phyloP scores from a whole-genome alignment of 2,113 vertebrate species.

The Dascyllus trimaculatus region DNA sequence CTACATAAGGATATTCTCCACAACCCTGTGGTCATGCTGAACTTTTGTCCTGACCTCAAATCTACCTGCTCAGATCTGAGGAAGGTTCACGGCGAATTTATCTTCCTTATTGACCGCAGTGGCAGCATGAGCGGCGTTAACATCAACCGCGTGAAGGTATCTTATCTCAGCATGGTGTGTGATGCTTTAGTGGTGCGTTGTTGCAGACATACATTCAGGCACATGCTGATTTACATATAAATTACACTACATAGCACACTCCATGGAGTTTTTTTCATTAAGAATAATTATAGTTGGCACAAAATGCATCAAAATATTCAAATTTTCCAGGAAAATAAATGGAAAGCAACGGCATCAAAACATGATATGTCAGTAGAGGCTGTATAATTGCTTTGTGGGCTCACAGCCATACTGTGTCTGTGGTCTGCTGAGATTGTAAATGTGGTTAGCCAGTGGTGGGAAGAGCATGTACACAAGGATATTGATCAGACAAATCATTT shows the following conservation, averaged over 20 bases:
- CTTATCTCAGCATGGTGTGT: not conserved
- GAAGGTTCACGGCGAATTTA: constrained; percentile 91
- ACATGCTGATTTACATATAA: constrained; percentile 22
- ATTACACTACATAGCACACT: not conserved
- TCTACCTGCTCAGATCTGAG: constrained; percentile 85
- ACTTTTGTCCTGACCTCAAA: constrained; percentile 94
- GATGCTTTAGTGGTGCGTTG: not conserved
- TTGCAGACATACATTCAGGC: not conserved
- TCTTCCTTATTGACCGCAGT: constrained; percentile 95
- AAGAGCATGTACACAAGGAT: constrained; percentile 23
- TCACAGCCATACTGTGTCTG: not conserved
- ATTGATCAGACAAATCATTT: constrained; percentile 39
- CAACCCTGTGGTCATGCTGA: constrained; percentile 94
- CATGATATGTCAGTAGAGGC: not conserved
- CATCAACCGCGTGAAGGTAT: constrained; percentile 90
- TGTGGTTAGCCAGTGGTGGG: constrained; percentile 24
- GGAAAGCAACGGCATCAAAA: not conserved
- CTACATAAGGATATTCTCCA: constrained; percentile 96
- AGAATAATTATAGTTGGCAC: not conserved
- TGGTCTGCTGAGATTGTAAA: constrained; percentile 1
- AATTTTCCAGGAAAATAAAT: constrained; percentile 4
- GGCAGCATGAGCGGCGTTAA: constrained; percentile 90
- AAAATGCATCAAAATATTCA: not conserved
- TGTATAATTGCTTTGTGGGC: constrained; percentile 4
- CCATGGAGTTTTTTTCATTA: not conserved